Conservation (phyloP, 2,113 vertebrate species). For the Drymodes brunneopygia region DNA sequence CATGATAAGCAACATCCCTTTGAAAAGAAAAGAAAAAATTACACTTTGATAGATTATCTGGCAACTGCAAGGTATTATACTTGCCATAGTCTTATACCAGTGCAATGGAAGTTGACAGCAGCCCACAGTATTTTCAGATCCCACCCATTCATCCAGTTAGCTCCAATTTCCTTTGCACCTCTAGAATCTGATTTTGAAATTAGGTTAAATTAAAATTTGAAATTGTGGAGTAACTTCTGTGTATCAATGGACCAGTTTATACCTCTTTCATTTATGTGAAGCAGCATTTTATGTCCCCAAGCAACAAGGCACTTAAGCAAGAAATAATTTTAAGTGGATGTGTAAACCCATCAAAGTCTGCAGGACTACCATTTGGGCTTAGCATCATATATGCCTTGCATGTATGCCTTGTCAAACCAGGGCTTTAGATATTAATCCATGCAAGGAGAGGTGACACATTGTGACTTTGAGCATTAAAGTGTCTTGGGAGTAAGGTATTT, state of each 20-base stretch:
- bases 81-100: neutral
- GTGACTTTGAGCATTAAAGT: neutral
- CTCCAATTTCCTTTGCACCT: neutral
- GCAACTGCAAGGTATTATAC: neutral
- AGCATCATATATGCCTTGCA: no score
- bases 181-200: neutral
- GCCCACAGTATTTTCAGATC: neutral
- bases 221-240: neutral
- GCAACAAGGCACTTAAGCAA: neutral
- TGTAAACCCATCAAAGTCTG: neutral
- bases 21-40: constrained; percentile 34
- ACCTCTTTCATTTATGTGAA: neutral
- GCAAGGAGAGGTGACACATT: neutral
- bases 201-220: neutral
- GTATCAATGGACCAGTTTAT: neutral
- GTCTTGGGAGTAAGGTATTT: neutral
- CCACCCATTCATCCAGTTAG: neutral
- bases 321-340: neutral
- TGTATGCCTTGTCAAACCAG: neutral
- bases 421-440: neutral
- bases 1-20: neutral
- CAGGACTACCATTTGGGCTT: neutral
- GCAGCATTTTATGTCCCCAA: neutral
- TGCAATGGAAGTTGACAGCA: neutral
- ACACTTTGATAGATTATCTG: neutral